These are phyloP conservation scores for Drepana falcataria DNA, from an alignment of 2,888 invertebrate species.

Conservation along the genomic window DNA sequence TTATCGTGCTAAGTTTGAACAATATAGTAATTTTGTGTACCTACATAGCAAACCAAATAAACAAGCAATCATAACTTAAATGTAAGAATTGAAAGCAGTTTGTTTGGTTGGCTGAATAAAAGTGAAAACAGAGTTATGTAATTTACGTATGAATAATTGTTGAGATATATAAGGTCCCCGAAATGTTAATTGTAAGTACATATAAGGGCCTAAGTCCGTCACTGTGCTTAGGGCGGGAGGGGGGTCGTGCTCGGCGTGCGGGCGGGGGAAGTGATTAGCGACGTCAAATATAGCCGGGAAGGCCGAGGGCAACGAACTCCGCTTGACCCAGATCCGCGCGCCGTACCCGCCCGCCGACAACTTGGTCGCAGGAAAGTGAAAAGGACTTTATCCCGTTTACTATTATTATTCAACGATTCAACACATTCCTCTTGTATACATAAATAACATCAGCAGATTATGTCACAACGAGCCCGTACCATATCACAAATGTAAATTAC, in stretches of 20 bases:
- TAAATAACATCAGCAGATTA: background rate
- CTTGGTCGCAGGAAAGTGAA: constrained; percentile 64
- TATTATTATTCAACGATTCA: constrained; percentile 13
- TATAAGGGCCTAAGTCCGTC: constrained; percentile 29
- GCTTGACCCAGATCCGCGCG: constrained; percentile 71
- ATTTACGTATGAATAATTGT: background rate
- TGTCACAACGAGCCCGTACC: background rate
- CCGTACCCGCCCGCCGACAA: constrained; percentile 29
- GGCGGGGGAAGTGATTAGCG: constrained; percentile 60
- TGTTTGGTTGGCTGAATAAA: no score
- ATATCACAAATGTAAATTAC: background rate
- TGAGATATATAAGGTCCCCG: constrained; percentile 1
- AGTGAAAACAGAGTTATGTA: no score
- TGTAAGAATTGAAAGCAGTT: no score
- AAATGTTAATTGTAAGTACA: constrained; percentile 9
- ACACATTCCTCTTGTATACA: background rate
- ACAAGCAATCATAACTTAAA: no score
- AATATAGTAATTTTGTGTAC: no score
- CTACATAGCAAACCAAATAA: no score
- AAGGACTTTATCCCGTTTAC: constrained; percentile 46
- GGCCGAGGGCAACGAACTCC: constrained; percentile 78
- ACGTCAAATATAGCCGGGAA: constrained; percentile 76
- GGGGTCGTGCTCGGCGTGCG: constrained; percentile 23
- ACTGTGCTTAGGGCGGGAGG: constrained; percentile 34
- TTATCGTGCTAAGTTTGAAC: background rate